Conservation (phyloP, 2,888 invertebrate genomes). For the Euplagia quadripunctaria region DNA sequence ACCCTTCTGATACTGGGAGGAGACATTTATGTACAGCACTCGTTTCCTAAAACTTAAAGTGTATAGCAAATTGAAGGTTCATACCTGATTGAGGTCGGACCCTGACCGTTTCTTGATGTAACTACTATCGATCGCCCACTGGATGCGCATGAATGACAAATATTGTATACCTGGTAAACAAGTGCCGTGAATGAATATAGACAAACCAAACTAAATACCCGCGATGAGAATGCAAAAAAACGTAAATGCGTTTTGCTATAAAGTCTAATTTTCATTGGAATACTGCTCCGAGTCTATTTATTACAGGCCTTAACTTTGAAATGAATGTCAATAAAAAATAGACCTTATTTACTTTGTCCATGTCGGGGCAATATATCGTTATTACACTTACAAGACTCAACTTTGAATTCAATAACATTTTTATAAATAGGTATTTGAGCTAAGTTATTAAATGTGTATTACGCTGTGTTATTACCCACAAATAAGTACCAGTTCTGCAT, state of each 20-base stretch:
- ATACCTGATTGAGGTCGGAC: constrained; percentile 57
- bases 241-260: neutral
- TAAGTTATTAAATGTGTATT: too few species aligned
- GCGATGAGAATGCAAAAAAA: neutral
- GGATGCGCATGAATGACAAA: constrained; percentile 84
- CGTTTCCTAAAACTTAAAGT: neutral
- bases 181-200: neutral
- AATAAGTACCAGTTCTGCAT: neutral
- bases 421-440: too few species aligned
- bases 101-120: constrained; percentile 75
- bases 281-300: too few species aligned
- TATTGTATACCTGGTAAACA: constrained; percentile 64
- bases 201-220: neutral
- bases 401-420: neutral
- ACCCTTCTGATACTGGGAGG: too few species aligned
- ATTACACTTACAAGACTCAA: neutral
- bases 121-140: constrained; percentile 88
- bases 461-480: neutral
- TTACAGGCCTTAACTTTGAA: neutral
- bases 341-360: neutral
- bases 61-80: neutral
- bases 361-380: too few species aligned
- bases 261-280: neutral
- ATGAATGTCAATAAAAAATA: neutral
- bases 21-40: too few species aligned